Evolutionary conservation across 2,888 invertebrate genomes (phyloP).

Genomic region (Cyclophora albipunctata): DNA sequence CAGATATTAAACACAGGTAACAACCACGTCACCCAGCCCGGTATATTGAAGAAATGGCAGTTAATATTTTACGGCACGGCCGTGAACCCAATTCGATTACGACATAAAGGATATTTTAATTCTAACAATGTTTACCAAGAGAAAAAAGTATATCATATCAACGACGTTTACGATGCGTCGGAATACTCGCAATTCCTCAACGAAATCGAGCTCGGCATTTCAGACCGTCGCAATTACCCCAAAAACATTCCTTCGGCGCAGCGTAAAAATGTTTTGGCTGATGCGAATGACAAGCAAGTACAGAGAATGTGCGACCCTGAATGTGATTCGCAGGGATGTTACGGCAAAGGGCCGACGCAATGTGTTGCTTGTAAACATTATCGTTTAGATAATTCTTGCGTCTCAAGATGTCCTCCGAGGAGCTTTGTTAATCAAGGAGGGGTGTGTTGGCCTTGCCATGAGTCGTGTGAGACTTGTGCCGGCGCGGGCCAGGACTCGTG

Average conservation of each 20-base stretch:
- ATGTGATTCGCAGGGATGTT: constrained; percentile 86
- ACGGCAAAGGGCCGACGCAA: constrained; percentile 88
- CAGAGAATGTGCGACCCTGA: constrained; percentile 86
- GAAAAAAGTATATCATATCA: constrained; percentile 77
- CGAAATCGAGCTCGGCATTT: constrained; percentile 65
- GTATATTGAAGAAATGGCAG: constrained; percentile 95
- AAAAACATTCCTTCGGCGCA: constrained; percentile 78
- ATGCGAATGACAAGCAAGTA: constrained; percentile 77
- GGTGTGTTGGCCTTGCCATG: constrained; percentile 90
- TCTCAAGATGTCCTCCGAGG: constrained; percentile 87
- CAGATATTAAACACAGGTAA: constrained; percentile 85
- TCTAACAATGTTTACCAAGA: constrained; percentile 60
- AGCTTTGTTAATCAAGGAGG: constrained; percentile 88
- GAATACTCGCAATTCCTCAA: constrained; percentile 75
- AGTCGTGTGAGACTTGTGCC: constrained; percentile 91
- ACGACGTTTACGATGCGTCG: constrained; percentile 77
- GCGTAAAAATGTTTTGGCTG: constrained; percentile 76
- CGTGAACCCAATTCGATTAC: constrained; percentile 85
- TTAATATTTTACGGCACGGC: constrained; percentile 96
- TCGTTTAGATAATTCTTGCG: constrained; percentile 88
- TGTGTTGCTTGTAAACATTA: constrained; percentile 90
- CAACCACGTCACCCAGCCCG: constrained; percentile 87
- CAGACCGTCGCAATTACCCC: constrained; percentile 79
- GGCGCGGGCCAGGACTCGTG: constrained; percentile 92
- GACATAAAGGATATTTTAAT: constrained; percentile 72